Conservation (phyloP, 2,113 vertebrate species). For the Tringa solitaria region DNA sequence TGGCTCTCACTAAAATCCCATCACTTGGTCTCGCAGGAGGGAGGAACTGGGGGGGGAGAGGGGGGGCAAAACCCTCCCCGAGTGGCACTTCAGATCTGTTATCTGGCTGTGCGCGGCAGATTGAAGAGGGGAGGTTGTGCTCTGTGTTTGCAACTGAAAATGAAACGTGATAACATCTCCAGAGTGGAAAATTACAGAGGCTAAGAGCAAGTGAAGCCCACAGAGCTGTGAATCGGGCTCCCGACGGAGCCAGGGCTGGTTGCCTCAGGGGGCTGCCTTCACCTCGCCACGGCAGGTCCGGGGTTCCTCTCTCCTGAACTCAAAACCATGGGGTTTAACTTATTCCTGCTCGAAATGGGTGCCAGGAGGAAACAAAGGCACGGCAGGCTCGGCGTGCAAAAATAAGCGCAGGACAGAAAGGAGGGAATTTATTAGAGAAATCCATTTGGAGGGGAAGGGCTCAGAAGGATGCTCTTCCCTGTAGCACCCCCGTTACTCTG, state of each 20-base stretch:
- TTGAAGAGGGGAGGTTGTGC: background rate
- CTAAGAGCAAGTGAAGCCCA: background rate
- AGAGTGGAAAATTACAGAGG: constrained; percentile 60
- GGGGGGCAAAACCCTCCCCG: background rate
- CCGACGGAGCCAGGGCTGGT: background rate
- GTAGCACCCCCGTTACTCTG: accelerated
- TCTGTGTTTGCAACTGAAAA: constrained; percentile 42
- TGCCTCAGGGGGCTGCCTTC: background rate
- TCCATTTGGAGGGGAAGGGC: background rate
- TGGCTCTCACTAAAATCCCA: background rate
- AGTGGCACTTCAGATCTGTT: background rate
- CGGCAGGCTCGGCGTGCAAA: accelerated
- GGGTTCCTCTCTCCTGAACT: background rate
- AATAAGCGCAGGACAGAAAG: accelerated
- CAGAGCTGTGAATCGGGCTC: background rate
- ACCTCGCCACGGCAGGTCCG: background rate
- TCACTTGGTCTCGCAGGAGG: background rate
- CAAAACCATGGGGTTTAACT: background rate
- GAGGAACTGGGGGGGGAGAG: background rate
- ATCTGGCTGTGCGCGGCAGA: background rate
- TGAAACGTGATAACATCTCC: constrained; percentile 38
- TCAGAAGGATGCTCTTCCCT: background rate
- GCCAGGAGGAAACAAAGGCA: accelerated
- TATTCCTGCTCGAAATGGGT: accelerated
- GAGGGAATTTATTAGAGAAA: background rate